Base-by-base conservation (phyloP, 1,140 invertebrate genomes). In the Cotesia vestalis region DNA sequence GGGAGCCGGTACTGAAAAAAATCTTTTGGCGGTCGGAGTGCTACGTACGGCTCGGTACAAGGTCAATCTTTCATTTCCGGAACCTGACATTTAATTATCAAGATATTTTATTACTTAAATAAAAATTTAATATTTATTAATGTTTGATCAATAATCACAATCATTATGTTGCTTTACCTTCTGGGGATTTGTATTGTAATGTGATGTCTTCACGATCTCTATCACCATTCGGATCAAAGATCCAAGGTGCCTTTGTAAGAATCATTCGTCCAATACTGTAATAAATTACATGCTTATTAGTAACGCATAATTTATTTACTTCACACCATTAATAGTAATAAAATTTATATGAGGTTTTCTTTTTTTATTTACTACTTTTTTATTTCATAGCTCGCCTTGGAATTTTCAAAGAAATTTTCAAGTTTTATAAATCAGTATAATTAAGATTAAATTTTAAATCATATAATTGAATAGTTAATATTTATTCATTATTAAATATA, bases 161-260 rank as follows among this genome's bases (percentile, higher is more conserved):
- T 46, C 6, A 46, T 52, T 35, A 69, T 62, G 9, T 35, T 60
- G 17, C 36, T 61, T 64, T 79, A 91, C 90, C 93, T 87, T 95
- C 94, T 63, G 87, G 85, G 40, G 90, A 86, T 85, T 96, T 96
- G 84, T 96, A 96, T 34, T 88, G 78, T 1, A 80, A 71, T 1
- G 91, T 94, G 71, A 95, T 91, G 76, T 95, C 92, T 78, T 93
- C 88, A 17, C 89, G 84, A 78, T 94, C 92, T 34, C 85, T 87
- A 55, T 93, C 91, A 0, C 91, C 91, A 59, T 89, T 88, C 0
- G 91, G 90, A 82, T 93, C 92, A 76, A 90, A 92, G 8, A 91
- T 86, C 76, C 89, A 93, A 0, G 91, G 90, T 72, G 89, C 89
- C 85, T 95, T 95, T 0, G 94, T 96, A 2, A 94, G 87, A 73